These are phyloP conservation scores for Saguinus imperator DNA, from an alignment of 2,113 vertebrate genomes.

Conservation along the genomic window DNA sequence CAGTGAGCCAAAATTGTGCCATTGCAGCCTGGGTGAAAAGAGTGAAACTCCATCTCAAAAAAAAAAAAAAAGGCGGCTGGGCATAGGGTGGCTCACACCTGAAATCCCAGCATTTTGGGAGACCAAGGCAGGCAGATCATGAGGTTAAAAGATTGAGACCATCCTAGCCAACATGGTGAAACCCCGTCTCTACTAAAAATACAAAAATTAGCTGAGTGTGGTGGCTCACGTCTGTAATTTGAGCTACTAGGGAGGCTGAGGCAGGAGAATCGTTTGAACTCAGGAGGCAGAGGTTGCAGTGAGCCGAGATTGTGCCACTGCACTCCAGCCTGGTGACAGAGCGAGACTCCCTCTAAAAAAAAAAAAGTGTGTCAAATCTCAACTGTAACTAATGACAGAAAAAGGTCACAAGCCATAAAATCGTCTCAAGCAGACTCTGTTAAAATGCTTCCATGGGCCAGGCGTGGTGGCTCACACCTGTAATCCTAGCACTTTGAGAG, in stretches of 20 bases:
- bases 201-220: not conserved
- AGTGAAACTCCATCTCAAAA: no score
- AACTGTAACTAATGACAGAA: not conserved
- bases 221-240: not conserved
- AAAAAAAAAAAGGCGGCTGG: no score
- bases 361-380: not conserved
- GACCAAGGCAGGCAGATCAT: not conserved
- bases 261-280: not conserved
- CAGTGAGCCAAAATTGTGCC: no score
- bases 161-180: not conserved
- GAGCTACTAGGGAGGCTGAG: not conserved
- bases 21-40: no score
- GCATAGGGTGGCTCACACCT: not conserved
- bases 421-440: not conserved
- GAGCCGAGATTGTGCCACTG: not conserved
- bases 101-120: not conserved
- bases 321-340: not conserved
- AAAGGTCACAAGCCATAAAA: slow-evolving; percentile 10
- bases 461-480: no score
- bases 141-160: not conserved
- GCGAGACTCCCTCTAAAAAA: not conserved
- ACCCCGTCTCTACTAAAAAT: not conserved
- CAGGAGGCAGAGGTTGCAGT: not conserved
- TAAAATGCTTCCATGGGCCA: not conserved
- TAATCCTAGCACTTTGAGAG: no score